Percentiles rank a stretch among this genome's conserved stretches.
phyloP scores from a whole-genome alignment of 2,113 vertebrate genomes.

The Oreochromis aureus region DNA sequence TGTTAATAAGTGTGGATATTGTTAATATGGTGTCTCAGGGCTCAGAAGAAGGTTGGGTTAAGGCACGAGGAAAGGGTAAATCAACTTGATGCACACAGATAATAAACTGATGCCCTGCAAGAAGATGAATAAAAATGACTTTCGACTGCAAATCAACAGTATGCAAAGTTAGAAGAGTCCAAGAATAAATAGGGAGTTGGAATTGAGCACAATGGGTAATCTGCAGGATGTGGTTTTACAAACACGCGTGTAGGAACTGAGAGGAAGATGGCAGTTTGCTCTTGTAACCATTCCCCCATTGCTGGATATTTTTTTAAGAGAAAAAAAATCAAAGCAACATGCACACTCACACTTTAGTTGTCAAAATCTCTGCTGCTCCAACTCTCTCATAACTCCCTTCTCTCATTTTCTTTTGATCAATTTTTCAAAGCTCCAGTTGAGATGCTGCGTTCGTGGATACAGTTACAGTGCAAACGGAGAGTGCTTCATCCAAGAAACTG shows the following conservation, averaged over 20 bases:
- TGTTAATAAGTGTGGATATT: not conserved
- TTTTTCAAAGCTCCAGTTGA: not conserved
- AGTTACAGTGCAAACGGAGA: not conserved
- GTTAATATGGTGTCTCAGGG: not conserved
- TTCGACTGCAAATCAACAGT: not conserved
- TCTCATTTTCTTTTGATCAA: constrained; percentile 16
- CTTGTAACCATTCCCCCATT: not conserved
- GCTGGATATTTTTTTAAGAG: not conserved
- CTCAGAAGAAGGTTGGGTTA: not conserved
- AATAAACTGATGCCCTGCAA: not conserved
- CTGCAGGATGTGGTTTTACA: not conserved
- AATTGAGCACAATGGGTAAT: not conserved
- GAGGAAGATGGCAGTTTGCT: not conserved
- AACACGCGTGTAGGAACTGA: not conserved
- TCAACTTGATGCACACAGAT: not conserved
- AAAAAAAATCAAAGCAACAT: not conserved
- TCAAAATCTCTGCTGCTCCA: not conserved
- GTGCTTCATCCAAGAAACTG: not conserved
- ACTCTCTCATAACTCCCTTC: not conserved
- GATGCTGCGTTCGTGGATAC: not conserved
- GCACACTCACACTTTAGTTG: not conserved
- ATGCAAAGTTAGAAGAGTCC: not conserved
- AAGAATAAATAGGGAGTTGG: not conserved
- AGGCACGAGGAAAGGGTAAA: not conserved
- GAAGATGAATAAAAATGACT: not conserved